These are phyloP conservation scores for Dipodomys spectabilis DNA, from an alignment of 2,113 vertebrate species.

Conservation along the genomic window DNA sequence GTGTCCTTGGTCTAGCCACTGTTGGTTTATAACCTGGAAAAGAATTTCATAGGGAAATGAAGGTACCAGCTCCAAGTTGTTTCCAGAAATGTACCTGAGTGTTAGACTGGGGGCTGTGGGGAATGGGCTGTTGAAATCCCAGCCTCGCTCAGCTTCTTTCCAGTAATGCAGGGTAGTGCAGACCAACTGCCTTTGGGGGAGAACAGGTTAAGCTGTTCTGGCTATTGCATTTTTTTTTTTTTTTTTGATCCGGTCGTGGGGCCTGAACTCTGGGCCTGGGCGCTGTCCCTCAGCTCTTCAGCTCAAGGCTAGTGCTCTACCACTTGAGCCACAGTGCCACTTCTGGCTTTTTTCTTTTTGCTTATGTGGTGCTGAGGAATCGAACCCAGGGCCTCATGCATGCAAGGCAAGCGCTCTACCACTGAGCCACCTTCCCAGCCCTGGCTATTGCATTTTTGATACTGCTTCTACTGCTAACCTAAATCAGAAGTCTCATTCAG, in stretches of 20 bases:
- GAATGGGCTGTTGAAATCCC: not conserved
- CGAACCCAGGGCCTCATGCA: no score
- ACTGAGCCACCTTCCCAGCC: no score
- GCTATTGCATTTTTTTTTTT: not conserved
- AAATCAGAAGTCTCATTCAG: not conserved
- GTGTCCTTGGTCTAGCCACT: not conserved
- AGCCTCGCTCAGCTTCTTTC: not conserved
- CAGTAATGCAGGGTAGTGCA: not conserved
- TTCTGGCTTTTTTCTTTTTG: no score
- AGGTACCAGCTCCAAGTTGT: not conserved
- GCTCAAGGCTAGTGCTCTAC: no score
- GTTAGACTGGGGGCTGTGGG: not conserved
- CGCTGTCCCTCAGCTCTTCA: no score
- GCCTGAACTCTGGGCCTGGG: no score
- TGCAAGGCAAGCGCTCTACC: no score
- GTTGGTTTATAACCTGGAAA: not conserved
- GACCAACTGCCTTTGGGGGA: not conserved
- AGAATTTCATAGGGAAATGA: constrained; percentile 28
- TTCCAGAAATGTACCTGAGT: constrained; percentile 11
- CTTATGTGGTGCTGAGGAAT: no score
- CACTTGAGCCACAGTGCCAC: no score
- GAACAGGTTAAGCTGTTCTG: not conserved
- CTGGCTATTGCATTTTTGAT: not conserved
- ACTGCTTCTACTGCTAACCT: not conserved
- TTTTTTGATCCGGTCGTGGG: no score